These are phyloP conservation scores for Chanos chanos DNA, from an alignment of 2,797 vertebrate genomes.

Conservation along the genomic window DNA sequence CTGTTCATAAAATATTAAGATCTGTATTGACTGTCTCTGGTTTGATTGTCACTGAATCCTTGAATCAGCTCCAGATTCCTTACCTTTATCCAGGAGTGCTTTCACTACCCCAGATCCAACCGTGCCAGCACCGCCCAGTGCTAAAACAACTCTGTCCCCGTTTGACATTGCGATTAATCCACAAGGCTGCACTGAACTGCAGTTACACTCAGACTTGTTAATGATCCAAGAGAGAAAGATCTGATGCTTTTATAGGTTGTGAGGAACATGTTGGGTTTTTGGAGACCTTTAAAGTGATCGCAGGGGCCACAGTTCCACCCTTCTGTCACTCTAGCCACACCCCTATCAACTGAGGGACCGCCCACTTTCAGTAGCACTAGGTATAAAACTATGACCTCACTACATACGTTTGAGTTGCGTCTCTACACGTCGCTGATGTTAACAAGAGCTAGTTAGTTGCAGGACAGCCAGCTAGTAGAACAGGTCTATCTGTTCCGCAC, in stretches of 20 bases:
- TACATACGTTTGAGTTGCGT: too few relatives aligned
- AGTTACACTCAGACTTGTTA: too few relatives aligned
- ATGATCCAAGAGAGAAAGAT: too few relatives aligned
- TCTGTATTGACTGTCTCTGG: too few relatives aligned
- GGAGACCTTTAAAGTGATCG: slow-evolving; percentile 55
- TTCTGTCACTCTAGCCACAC: slow-evolving; percentile 52
- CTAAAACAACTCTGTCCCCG: slow-evolving; percentile 69
- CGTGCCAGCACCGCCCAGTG: slow-evolving; percentile 75
- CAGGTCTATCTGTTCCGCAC: too few relatives aligned
- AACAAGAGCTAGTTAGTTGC: too few relatives aligned
- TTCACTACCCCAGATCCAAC: slow-evolving; percentile 78
- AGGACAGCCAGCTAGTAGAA: too few relatives aligned
- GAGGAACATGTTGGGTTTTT: slow-evolving; percentile 23
- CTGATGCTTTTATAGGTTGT: slow-evolving; percentile 1
- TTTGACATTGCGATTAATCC: slow-evolving; percentile 59
- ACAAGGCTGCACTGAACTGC: neutral
- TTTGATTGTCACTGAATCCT: too few relatives aligned
- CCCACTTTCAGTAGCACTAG: neutral
- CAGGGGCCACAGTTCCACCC: slow-evolving; percentile 50
- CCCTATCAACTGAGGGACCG: slow-evolving; percentile 22
- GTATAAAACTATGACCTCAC: too few relatives aligned
- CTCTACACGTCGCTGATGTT: too few relatives aligned
- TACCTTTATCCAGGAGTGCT: slow-evolving; percentile 79
- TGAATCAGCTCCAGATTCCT: too few relatives aligned
- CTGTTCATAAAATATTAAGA: too few relatives aligned